phyloP scores from a whole-genome alignment of 1,140 invertebrate species.

The Solenopsis invicta region DNA sequence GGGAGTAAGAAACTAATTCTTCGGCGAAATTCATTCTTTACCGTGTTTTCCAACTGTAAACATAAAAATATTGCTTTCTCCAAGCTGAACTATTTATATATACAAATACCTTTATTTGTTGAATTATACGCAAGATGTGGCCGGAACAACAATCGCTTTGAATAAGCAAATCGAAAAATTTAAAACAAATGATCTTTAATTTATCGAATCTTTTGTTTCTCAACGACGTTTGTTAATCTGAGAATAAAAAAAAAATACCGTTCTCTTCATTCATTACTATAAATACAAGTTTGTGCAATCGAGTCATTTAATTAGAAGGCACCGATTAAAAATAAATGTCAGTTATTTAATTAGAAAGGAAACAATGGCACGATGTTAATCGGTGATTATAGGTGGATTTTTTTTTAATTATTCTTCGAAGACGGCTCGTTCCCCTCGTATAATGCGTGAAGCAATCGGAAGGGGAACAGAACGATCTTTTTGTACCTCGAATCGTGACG shows the following conservation, averaged over 20 bases:
- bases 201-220: background rate
- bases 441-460: conserved; percentile 52
- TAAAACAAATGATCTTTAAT: background rate
- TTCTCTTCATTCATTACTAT: background rate
- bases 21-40: conserved; percentile 36
- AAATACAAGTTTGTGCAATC: conserved; percentile 2
- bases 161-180: background rate
- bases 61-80: background rate
- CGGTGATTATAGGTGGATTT: conserved; percentile 6
- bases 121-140: background rate
- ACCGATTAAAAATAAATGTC: background rate
- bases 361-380: conserved; percentile 6
- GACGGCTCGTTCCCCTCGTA: conserved; percentile 13
- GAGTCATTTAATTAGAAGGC: conserved; percentile 3
- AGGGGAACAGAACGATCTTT: conserved; percentile 69
- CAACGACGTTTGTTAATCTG: background rate
- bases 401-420: conserved; percentile 47
- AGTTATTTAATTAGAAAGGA: background rate
- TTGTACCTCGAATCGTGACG: conserved; percentile 69
- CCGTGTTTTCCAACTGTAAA: background rate
- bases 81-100: background rate
- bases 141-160: background rate
- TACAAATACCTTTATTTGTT: background rate
- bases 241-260: background rate
- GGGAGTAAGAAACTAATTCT: conserved; percentile 45